phyloP scores from a whole-genome alignment of 92 coral and sea anemone species.

The Phymanthus crucifer region DNA sequence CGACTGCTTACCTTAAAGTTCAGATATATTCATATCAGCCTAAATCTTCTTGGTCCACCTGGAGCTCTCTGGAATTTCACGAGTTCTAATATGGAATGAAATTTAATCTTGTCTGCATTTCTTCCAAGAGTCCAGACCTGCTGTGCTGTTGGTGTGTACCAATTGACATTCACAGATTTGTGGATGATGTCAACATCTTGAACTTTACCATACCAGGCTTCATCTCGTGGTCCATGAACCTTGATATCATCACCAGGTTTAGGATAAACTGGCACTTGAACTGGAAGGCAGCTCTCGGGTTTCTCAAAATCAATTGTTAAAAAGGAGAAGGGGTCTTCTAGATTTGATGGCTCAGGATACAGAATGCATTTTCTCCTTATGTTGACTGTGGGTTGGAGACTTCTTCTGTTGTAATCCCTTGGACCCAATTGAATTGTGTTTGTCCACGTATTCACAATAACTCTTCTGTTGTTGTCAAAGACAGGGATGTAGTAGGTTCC shows the following conservation, averaged over 20 bases:
- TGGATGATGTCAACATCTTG: background rate
- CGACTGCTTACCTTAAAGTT: too few species aligned
- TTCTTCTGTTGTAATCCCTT: conserved; percentile 35
- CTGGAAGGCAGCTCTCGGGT: conserved; percentile 35
- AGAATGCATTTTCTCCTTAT: conserved; percentile 56
- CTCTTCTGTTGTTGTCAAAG: conserved; percentile 28
- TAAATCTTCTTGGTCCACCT: background rate
- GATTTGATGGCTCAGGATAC: conserved; percentile 63
- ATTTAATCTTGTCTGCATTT: background rate
- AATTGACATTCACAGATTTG: background rate
- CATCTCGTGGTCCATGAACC: background rate
- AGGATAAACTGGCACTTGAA: conserved; percentile 44
- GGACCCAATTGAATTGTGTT: conserved; percentile 44
- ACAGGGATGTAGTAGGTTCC: conserved; percentile 58
- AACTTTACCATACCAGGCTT: background rate
- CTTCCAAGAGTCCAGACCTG: background rate
- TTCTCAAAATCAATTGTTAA: conserved; percentile 51
- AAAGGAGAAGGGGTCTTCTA: conserved; percentile 47
- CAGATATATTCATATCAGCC: too few species aligned
- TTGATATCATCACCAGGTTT: background rate
- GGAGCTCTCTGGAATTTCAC: background rate
- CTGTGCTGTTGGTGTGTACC: background rate
- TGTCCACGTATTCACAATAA: conserved; percentile 54
- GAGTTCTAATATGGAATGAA: background rate
- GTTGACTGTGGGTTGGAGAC: conserved; percentile 42